A percentile compares a stretch with the other conserved stretches of the same genome.
phyloP scores from a whole-genome alignment of 2,888 invertebrate species.

The Lasioglossum lativentre region DNA sequence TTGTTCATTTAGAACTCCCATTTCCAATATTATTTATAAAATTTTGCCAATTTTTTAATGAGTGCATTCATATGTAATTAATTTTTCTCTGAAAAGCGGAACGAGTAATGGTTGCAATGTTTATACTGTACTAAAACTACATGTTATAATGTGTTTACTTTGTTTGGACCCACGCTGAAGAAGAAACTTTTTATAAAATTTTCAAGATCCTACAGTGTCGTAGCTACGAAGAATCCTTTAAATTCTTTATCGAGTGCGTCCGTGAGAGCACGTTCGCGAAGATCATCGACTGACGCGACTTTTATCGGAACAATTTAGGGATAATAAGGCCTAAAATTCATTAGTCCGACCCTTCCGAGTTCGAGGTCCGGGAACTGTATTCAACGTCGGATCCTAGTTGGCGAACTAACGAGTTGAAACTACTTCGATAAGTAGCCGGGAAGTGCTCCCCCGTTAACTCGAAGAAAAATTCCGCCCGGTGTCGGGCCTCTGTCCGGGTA shows the following conservation, averaged over 20 bases:
- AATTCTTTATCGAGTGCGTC: background rate
- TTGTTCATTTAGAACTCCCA: too few relatives aligned
- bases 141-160: background rate
- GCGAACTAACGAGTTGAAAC: constrained; percentile 36
- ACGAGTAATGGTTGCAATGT: too few relatives aligned
- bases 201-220: background rate
- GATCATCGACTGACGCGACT: background rate
- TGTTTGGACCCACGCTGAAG: too few relatives aligned
- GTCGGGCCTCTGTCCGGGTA: background rate
- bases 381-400: constrained; percentile 22
- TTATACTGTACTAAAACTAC: too few relatives aligned
- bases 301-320: constrained; percentile 4
- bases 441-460: constrained; percentile 19
- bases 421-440: constrained; percentile 28
- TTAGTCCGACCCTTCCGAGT: background rate
- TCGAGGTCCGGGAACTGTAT: constrained; percentile 1
- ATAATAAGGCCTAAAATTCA: constrained; percentile 7
- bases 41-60: too few relatives aligned
- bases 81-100: too few relatives aligned
- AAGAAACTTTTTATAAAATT: background rate
- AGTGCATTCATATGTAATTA: too few relatives aligned
- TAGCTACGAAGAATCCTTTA: background rate
- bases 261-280: background rate
- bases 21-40: too few relatives aligned
- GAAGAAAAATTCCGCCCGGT: constrained; percentile 17